Evolutionary conservation across 2,888 invertebrate species (phyloP), one percentile per base, ranked within the genome.

Genomic region (Tenthredo mesomela): DNA sequence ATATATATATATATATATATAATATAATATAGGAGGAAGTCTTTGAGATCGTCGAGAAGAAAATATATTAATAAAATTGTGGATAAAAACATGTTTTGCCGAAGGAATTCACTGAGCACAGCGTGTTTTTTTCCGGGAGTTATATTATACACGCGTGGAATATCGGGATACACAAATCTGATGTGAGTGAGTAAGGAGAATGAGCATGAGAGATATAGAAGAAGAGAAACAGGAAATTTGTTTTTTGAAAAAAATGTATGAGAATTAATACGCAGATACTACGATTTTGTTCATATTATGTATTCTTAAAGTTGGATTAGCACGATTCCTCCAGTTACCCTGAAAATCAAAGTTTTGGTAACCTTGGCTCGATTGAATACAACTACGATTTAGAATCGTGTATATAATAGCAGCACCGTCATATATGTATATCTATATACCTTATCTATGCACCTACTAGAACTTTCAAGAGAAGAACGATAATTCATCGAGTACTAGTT

Each of bases 401-500:
- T 29, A 29, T 29, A 29, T 43, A 73, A 7, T n/a, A 40, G 54
- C n/a, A n/a, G n/a, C 40, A 43, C 25, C 43, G 21, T 21, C 10
- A 15, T n/a, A 3, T 21, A 9, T 29, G 29, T 29, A 29, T 37
- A 15, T 37, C 3, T 43, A 3, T 37, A 5, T 40, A 1, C 2
- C 6, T 15, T 10, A 37, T 71, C 10, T 1, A 10, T 37, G n/a
- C 33, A 70, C 25, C 5, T 43, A 47, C 73, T n/a, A 18, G 29
- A 80, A 61, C n/a, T 80, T 80, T 65, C 40, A 54, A 54, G 25
- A 80, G 80, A 65, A 37, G 80, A 80, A 65, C 80, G 40, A 80
- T 80, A 61, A 80, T 54, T 80, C 43, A 80, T 80, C 80, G 80
- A 80, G 61, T 43, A 25, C 61, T 61, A 25, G 61, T 61, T 25